Percentiles rank a stretch among this genome's conserved stretches.
Conservation (phyloP, 2,113 vertebrate genomes). For the Octodon degus region DNA sequence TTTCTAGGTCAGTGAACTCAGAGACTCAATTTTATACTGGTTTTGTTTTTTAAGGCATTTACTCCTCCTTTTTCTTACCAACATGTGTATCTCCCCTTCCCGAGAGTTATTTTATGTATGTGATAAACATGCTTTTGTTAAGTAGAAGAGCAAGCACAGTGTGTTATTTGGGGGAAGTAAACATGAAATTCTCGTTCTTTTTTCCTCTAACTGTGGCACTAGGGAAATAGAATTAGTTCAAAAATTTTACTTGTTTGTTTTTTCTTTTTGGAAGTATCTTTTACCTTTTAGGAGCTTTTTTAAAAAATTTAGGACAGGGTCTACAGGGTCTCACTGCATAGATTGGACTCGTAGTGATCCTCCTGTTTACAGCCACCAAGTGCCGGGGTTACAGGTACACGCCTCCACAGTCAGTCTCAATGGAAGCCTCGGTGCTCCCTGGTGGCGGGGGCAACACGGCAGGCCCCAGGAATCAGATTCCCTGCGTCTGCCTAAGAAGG, state of each 20-base stretch:
- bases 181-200: background rate
- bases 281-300: background rate
- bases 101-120: background rate
- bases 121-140: background rate
- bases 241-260: background rate
- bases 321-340: no score
- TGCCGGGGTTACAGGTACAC: no score
- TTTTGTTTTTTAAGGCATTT: background rate
- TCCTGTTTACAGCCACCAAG: no score
- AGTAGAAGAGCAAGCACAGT: background rate
- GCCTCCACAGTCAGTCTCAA: no score
- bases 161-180: background rate
- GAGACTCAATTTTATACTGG: background rate
- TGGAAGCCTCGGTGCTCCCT: no score
- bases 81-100: background rate
- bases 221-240: conserved; percentile 1
- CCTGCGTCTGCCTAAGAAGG: no score
- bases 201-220: background rate
- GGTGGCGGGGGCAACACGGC: no score
- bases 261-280: background rate
- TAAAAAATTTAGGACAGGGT: background rate
- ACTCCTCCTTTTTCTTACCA: background rate
- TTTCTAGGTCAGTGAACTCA: background rate
- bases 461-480: no score
- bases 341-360: no score